phyloP scores from a whole-genome alignment of 2,797 vertebrate genomes.

The Onychomys leucogaster region DNA sequence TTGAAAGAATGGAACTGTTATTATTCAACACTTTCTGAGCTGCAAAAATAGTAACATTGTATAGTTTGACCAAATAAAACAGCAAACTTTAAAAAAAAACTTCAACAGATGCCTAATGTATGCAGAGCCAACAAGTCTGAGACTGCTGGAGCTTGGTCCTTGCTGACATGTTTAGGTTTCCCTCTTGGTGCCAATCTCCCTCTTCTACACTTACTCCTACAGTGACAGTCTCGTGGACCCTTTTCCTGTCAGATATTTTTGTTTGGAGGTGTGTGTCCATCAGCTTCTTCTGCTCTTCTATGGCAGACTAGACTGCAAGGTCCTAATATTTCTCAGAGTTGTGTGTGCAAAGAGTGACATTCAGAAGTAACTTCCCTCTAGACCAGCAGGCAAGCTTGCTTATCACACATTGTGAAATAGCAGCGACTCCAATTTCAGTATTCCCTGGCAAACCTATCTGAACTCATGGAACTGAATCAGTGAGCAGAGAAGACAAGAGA shows the following conservation, averaged over 20 bases:
- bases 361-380: background rate
- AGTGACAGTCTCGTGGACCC: background rate
- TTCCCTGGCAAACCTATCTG: background rate
- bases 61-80: slow-evolving; percentile 15
- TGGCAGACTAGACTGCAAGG: background rate
- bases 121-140: background rate
- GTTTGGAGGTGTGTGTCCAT: background rate
- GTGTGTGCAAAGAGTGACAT: background rate
- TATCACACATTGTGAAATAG: background rate
- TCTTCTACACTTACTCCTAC: background rate
- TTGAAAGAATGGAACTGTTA: slow-evolving; percentile 10
- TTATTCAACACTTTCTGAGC: slow-evolving; percentile 25
- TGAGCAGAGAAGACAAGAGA: background rate
- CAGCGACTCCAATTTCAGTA: background rate
- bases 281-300: background rate
- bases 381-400: background rate
- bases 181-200: background rate
- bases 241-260: background rate
- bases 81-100: background rate
- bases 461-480: background rate
- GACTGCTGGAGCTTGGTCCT: background rate
- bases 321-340: background rate
- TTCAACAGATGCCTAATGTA: background rate
- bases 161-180: too few species aligned
- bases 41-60: background rate